phyloP scores from a whole-genome alignment of 2,797 vertebrate genomes.

The Labroides dimidiatus region DNA sequence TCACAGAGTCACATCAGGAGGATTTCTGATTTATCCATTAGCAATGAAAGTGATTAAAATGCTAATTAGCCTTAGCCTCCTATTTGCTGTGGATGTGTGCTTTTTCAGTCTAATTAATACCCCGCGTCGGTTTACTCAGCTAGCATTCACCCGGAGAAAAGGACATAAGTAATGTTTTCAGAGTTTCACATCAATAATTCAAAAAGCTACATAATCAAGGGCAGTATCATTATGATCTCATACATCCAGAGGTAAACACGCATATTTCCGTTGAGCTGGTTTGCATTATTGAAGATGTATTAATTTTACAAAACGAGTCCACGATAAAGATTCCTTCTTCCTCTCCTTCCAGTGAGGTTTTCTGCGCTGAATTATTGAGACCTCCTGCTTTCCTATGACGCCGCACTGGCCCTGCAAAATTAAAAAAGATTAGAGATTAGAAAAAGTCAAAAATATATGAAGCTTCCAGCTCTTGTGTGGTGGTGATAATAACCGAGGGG shows the following conservation, averaged over 20 bases:
- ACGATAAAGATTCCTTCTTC: conserved; percentile 29
- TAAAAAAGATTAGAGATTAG: conserved; percentile 67
- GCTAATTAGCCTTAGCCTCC: conserved; percentile 54
- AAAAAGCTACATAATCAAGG: conserved; percentile 28
- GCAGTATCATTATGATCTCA: conserved; percentile 13
- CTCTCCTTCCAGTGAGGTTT: conserved; percentile 35
- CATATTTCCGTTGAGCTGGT: conserved; percentile 16
- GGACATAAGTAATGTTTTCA: conserved; percentile 29
- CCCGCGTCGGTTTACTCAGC: conserved; percentile 28
- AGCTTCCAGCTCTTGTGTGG: conserved; percentile 55
- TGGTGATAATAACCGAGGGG: conserved; percentile 57
- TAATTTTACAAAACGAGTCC: conserved; percentile 48
- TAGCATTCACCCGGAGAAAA: conserved; percentile 25
- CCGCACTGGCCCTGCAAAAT: conserved; percentile 51
- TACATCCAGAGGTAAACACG: conserved; percentile 28
- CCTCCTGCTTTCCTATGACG: conserved; percentile 33
- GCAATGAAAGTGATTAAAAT: conserved; percentile 68
- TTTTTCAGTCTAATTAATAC: conserved; percentile 61
- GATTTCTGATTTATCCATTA: conserved; percentile 63
- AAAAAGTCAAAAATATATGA: conserved; percentile 56
- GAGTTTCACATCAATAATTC: conserved; percentile 34
- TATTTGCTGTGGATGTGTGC: conserved; percentile 46
- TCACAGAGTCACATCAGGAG: conserved; percentile 69
- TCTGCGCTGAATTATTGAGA: conserved; percentile 56
- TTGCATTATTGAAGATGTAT: conserved; percentile 55